A percentile compares a stretch with the other conserved stretches of the same genome.
These are phyloP conservation scores for Chrysaora quinquecirrha DNA, from an alignment of 30 jellyfish, hydroid and myxozoan genomes.

Conservation along the genomic window DNA sequence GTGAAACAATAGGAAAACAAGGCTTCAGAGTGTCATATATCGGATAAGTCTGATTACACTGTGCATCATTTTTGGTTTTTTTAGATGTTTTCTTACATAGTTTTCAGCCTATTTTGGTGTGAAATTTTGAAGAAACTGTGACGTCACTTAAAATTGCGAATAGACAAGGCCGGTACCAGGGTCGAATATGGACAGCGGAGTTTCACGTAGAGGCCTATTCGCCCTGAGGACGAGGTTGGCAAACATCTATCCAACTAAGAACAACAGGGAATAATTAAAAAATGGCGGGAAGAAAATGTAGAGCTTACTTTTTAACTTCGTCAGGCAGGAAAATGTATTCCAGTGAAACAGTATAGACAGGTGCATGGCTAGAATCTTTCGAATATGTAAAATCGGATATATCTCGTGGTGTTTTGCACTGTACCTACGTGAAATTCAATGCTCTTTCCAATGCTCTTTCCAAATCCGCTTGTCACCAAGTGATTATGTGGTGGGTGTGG, in stretches of 20 bases:
- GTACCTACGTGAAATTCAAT: neutral
- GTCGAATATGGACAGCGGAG: too few species aligned
- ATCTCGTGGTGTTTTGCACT: neutral
- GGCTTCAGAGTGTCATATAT: too few species aligned
- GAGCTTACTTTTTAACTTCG: constrained; percentile 59
- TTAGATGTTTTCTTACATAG: too few species aligned
- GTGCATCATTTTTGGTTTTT: too few species aligned
- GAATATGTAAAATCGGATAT: neutral
- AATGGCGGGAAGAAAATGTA: neutral
- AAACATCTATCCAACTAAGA: neutral
- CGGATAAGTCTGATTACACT: neutral
- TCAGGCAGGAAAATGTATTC: constrained; percentile 85
- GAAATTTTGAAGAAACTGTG: too few species aligned
- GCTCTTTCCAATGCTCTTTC: neutral
- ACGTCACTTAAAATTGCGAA: too few species aligned
- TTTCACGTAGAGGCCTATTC: too few species aligned
- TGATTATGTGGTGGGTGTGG: neutral
- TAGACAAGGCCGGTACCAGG: too few species aligned
- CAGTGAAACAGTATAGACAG: constrained; percentile 44
- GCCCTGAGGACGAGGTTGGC: too few species aligned
- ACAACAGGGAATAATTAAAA: neutral
- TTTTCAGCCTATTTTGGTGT: too few species aligned
- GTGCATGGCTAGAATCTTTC: constrained; percentile 2
- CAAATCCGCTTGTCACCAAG: neutral
- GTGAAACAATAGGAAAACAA: too few species aligned